Percentiles rank a stretch among this genome's conserved stretches.
Conservation (phyloP, 2,888 invertebrate genomes). For the Leptopilina syphax region DNA sequence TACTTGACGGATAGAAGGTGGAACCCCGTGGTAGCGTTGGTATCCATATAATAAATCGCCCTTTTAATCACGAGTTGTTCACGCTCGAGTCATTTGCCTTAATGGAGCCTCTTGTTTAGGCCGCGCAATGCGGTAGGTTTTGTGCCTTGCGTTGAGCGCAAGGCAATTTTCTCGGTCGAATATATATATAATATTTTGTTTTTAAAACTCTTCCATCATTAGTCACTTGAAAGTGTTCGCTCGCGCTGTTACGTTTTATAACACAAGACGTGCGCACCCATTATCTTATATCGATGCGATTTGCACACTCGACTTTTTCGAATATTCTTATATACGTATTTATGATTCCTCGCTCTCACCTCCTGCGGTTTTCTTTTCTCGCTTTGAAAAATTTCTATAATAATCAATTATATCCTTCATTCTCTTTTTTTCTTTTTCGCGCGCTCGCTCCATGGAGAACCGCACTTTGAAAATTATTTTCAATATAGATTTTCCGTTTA, state of each 20-base stretch:
- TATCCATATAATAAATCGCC: conserved; percentile 70
- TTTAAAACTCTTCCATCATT: conserved; percentile 65
- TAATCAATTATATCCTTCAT: neutral
- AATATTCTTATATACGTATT: neutral
- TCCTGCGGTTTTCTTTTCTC: conserved; percentile 43
- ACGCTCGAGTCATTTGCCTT: conserved; percentile 68
- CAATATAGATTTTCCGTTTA: neutral
- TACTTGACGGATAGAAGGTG: conserved; percentile 53
- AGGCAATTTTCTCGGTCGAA: conserved; percentile 60
- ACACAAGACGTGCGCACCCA: conserved; percentile 26
- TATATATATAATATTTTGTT: conserved; percentile 62
- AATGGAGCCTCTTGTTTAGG: conserved; percentile 71
- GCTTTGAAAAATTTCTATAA: neutral
- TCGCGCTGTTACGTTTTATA: conserved; percentile 48
- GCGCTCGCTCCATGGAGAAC: neutral
- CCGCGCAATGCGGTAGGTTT: conserved; percentile 67
- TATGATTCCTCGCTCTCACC: conserved; percentile 29
- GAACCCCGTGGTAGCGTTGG: conserved; percentile 45
- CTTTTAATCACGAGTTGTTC: conserved; percentile 73
- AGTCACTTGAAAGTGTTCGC: conserved; percentile 60
- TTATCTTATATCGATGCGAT: conserved; percentile 35
- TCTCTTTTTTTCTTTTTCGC: neutral
- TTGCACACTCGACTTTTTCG: conserved; percentile 33
- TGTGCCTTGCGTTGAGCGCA: conserved; percentile 39
- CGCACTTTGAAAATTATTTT: neutral